A percentile compares a stretch with the other conserved stretches of the same genome.
Conservation (phyloP, 2,888 invertebrate genomes). For the Stenchaetothrips biformis region DNA sequence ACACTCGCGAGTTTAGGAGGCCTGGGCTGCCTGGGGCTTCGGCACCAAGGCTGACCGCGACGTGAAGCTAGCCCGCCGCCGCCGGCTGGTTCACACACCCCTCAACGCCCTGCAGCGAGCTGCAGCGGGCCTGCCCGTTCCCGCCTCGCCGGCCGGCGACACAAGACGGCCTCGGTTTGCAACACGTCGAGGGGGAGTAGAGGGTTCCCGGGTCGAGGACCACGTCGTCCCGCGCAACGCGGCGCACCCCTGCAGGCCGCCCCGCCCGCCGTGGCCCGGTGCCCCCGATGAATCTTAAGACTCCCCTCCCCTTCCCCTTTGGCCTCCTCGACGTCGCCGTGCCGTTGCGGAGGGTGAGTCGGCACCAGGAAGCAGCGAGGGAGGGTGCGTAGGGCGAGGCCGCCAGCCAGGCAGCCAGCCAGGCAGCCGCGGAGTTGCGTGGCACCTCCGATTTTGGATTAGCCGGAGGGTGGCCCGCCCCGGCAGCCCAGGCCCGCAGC, state of each 20-base stretch:
- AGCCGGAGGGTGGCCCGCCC: not conserved
- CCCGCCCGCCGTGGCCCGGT: constrained; percentile 10
- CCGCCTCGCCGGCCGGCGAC: not conserved
- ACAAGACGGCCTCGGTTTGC: not conserved
- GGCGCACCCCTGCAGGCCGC: not conserved
- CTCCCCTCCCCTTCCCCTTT: not conserved
- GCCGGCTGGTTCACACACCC: not conserved
- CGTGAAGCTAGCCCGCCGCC: too few species aligned
- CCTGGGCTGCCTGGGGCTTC: too few species aligned
- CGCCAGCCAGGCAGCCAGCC: not conserved
- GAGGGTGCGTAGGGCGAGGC: not conserved
- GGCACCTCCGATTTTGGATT: not conserved
- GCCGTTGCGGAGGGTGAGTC: not conserved
- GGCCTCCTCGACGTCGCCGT: not conserved
- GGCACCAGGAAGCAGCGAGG: not conserved
- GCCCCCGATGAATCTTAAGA: constrained; percentile 1
- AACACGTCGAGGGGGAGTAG: not conserved
- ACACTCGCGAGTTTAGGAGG: too few species aligned
- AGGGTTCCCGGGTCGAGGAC: not conserved
- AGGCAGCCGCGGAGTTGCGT: not conserved
- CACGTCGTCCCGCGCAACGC: not conserved
- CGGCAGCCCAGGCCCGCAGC: not conserved
- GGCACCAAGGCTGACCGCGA: too few species aligned
- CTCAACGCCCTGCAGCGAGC: not conserved
- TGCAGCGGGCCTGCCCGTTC: not conserved